Base-by-base conservation (phyloP, 1,140 invertebrate genomes). In the Dryas iulia region DNA sequence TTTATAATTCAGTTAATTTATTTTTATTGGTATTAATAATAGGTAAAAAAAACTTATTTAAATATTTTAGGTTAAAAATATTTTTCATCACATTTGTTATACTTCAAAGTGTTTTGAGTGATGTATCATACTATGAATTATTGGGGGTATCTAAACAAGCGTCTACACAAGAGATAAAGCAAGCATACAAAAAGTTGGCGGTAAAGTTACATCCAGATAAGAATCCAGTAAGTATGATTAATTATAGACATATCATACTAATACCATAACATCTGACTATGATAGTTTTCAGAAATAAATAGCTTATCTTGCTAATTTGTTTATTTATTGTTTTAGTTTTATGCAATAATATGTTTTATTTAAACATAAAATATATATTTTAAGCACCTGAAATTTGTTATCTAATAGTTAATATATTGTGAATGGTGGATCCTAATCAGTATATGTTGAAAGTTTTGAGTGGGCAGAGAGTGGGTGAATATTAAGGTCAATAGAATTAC, bases 141-240 rank as follows among this genome's bases (percentile, higher is more conserved):
- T 90, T 97, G 28, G 95, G 94, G 10, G 89, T 97, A 33, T 83
- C 92, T 0, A 94, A 94, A 90, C 93, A 95, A 86, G 96, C 96
- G 0, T 93, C 94, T 68, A 92, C 94, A 59, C 94, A 95, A 83
- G 96, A 97, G 82, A 97, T 98, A 62, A 92, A 95, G 73, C 95
- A 94, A 87, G 96, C 96, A 21, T 98, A 97, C 82, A 97, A 97
- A 87, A 95, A 95, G 86, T 78, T 97, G 26, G 97, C 96, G 2
- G 92, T 97, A 2, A 94, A 94, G 73, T 91, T 95, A 71, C 97
- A 98, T 93, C 97, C 97, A 24, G 97, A 98, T 90, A 97, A 97
- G 93, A 97, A 97, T 91, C 92, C 92, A 71, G 96, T 96, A 93
- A 90, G 87, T 84, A 66, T 28, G 25, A 18, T 14, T 4, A 31